phyloP scores from a whole-genome alignment of 2,113 vertebrate species.

The Himantopus leucocephalus region DNA sequence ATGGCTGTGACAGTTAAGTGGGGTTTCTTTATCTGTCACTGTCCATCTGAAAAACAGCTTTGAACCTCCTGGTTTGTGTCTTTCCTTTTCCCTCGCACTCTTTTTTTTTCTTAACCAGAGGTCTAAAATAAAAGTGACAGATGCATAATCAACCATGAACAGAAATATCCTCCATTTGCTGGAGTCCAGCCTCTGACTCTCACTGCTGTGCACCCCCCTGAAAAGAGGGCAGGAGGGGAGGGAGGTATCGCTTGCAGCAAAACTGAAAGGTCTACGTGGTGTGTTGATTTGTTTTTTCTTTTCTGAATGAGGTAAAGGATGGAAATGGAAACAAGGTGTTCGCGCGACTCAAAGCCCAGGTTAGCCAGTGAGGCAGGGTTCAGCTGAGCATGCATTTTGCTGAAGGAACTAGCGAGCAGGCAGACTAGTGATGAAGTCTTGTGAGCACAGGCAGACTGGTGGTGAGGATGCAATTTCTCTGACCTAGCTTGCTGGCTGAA shows the following conservation, averaged over 20 bases:
- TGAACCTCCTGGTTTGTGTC: neutral
- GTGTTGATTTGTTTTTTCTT: neutral
- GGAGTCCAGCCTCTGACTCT: neutral
- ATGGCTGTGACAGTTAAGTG: constrained; percentile 33
- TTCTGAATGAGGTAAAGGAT: neutral
- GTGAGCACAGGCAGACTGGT: neutral
- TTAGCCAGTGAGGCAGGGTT: neutral
- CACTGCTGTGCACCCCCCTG: neutral
- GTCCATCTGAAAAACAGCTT: constrained; percentile 42
- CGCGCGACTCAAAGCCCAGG: neutral
- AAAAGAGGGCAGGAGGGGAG: neutral
- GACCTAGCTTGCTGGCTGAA: neutral
- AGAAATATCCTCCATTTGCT: constrained; percentile 7
- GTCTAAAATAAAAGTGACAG: constrained; percentile 41
- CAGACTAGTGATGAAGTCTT: neutral
- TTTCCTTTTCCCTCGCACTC: neutral
- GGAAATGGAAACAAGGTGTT: neutral
- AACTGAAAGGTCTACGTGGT: rapidly evolving
- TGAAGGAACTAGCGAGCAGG: neutral
- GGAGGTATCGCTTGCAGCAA: neutral
- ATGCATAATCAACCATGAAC: constrained; percentile 29
- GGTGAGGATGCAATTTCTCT: neutral
- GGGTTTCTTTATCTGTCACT: constrained; percentile 45
- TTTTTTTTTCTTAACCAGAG: neutral
- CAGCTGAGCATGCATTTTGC: rapidly evolving